Evolutionary conservation across 2,888 invertebrate species (phyloP), one percentile per base, ranked within the genome.

Genomic region (Cantharis lateralis): DNA sequence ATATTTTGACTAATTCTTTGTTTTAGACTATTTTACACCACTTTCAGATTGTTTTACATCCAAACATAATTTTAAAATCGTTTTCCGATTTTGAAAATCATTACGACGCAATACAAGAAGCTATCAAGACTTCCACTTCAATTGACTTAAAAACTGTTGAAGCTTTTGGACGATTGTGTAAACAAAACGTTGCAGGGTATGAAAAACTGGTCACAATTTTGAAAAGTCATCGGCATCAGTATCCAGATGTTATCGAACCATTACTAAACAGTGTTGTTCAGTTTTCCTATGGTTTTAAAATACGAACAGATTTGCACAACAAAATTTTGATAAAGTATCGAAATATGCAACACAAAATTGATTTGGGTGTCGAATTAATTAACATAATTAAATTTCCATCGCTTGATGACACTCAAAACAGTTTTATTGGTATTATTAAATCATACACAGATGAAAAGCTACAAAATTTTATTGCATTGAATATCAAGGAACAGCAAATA

Each of bases 231-330:
- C 88, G 91, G 0, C 89, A 91, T 2, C 91, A 92, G n/a, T 96
- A 95, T 85, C 94, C 94, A 0, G 97, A 97, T 86, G 89, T 97
- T 71, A 91, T 94, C 0, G 90, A 92, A 77, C 95, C 96, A 0
- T 88, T 96, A 15, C 89, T 94, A 70, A 89, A 91, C 74, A 93
- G 94, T 0, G 85, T 95, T 9, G 90, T 92, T 0, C 93, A 94
- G 88, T 90, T 95, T 77, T 88, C 91, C 1, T 92, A 92, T 80
- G 94, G 94, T 2, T 88, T 93, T 18, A 91, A 90, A 63, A 86
- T 90, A 13, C 83, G 94, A 16, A 90, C 90, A 68, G 90, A 91
- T 72, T 86, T 91, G 68, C 86, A 92, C 1, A 88, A 85, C 69
- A 91, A 92, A 82, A 81, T 89, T 75, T 82, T 89, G 1, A 86